Evolutionary conservation across 2,797 vertebrate species (phyloP), one percentile per base, ranked within the genome.

Genomic region (Botia almorhae): DNA sequence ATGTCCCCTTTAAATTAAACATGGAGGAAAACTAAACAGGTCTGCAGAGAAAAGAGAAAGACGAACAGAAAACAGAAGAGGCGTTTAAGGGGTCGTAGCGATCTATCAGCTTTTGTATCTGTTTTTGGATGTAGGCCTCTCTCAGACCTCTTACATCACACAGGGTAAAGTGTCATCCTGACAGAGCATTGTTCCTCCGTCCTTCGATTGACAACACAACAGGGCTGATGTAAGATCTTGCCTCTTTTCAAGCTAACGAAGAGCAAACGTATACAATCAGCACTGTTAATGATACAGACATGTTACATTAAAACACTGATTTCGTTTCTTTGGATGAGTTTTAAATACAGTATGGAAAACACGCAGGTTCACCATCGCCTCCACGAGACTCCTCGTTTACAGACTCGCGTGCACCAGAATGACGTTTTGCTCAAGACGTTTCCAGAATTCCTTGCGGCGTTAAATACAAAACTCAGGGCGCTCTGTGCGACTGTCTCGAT

Each of bases 1-100:
- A 82, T 74, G 75, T 74, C 74, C 83, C 51, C 67, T 81, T 86
- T 85, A 84, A 85, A 82, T 84, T 78, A 82, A 80, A 83, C 78
- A 64, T 43, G 67, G 55, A 69, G 80, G 58, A 83, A 60, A 83
- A 67, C 53, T 75, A 61, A 79, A 65, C 33, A 68, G 74, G 82
- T 75, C 78, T 75, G 83, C 73, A 78, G 70, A 85, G 64, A 85
- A 85, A 53, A 61, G 76, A 80, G 82, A 72, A 79, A 78, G 73
- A 81, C 74, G 81, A 81, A 58, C 69, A 67, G 73, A 36, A 80
- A 14, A 79, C 55, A n/a, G 60, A 12, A 64, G 60, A 80, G 68
- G 79, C 64, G 65, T 43, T 23, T 36, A 60, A 56, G 68, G 53
- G 39, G 46, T 51, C 46, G 51, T 63, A 36, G 70, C 64, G 26